Conservation (phyloP, 2,888 invertebrate species). For the Eristalis pertinax region DNA sequence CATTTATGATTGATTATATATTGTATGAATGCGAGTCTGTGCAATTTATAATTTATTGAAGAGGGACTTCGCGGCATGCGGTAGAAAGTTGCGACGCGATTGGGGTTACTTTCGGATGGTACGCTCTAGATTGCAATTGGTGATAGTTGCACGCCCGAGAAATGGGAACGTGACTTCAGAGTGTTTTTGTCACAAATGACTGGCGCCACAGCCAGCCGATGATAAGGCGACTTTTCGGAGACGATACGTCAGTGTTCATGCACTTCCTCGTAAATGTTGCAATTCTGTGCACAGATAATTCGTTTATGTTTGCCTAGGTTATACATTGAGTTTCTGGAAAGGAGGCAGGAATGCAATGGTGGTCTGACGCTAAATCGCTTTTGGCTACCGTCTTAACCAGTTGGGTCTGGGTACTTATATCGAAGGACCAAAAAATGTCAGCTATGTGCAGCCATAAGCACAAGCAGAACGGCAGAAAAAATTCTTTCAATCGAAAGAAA, state of each 20-base stretch:
- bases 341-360: too few species aligned
- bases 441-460: too few species aligned
- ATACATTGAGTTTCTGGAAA: too few species aligned
- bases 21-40: not conserved
- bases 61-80: not conserved
- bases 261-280: too few species aligned
- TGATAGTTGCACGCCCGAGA: not conserved
- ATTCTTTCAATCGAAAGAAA: too few species aligned
- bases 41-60: not conserved
- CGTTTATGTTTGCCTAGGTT: too few species aligned
- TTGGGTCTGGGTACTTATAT: too few species aligned
- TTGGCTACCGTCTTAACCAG: too few species aligned
- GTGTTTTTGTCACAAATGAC: not conserved
- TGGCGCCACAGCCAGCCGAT: not conserved
- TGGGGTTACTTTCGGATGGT: not conserved
- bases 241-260: not conserved
- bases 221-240: not conserved
- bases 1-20: not conserved
- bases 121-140: not conserved
- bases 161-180: not conserved
- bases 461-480: too few species aligned
- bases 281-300: too few species aligned
- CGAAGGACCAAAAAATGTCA: too few species aligned
- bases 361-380: too few species aligned
- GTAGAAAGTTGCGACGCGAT: not conserved